These are phyloP conservation scores for Anastrepha ludens DNA, from an alignment of 1,140 invertebrate species.

Conservation along the genomic window DNA sequence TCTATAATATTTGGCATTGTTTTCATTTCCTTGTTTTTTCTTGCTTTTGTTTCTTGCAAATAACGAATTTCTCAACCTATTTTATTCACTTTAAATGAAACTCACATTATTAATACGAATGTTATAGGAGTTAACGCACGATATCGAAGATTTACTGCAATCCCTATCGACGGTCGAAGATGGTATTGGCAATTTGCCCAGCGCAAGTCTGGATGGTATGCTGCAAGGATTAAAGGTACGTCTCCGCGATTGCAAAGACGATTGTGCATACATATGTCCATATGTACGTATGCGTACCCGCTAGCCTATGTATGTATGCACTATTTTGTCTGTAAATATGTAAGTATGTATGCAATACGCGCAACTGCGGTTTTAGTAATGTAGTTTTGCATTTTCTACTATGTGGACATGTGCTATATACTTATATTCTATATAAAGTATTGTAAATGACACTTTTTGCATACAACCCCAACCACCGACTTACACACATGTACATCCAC, in stretches of 20 bases:
- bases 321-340: too few relatives aligned
- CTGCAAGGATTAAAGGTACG: slow-evolving; percentile 82
- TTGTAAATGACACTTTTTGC: not conserved
- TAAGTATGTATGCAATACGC: not conserved
- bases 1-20: not conserved
- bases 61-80: not conserved
- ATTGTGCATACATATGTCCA: not conserved
- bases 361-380: not conserved
- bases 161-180: slow-evolving; percentile 80
- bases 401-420: not conserved
- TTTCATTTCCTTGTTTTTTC: slow-evolving; percentile 16
- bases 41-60: slow-evolving; percentile 1
- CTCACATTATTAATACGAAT: slow-evolving; percentile 48
- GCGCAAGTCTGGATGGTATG: slow-evolving; percentile 82
- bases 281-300: not conserved
- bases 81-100: slow-evolving; percentile 42
- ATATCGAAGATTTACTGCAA: slow-evolving; percentile 80
- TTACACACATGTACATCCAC: not conserved
- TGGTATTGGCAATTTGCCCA: slow-evolving; percentile 80
- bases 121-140: slow-evolving; percentile 81
- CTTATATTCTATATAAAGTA: not conserved
- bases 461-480: not conserved
- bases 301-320: not conserved
- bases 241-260: slow-evolving; percentile 56
- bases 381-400: slow-evolving; percentile 17